Evolutionary conservation across 2,888 invertebrate species (phyloP).

Genomic region (Axea sp.): DNA sequence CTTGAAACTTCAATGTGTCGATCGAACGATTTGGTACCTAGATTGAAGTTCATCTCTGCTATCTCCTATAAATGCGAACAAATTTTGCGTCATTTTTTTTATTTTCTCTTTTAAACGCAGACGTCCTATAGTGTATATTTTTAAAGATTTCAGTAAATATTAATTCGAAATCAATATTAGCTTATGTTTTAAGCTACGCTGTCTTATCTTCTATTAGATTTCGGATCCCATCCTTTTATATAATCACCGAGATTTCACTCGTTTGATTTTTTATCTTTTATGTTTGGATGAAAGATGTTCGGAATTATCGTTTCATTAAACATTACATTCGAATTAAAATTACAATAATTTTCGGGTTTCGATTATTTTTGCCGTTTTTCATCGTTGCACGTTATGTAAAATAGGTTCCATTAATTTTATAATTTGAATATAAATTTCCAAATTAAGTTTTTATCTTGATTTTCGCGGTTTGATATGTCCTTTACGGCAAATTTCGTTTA

Average conservation of each 20-base stretch:
- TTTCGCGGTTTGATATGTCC: too few relatives aligned
- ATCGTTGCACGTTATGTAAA: neutral
- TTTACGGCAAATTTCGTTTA: too few relatives aligned
- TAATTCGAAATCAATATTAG: constrained; percentile 38
- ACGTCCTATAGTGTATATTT: constrained; percentile 19
- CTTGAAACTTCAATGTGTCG: neutral
- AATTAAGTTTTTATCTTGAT: too few relatives aligned
- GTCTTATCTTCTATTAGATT: constrained; percentile 12
- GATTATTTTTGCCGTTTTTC: constrained; percentile 7
- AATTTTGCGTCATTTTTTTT: constrained; percentile 12
- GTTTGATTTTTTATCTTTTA: neutral
- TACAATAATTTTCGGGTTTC: constrained; percentile 15
- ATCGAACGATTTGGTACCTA: constrained; percentile 14
- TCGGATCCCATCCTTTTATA: constrained; percentile 7
- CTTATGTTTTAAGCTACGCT: constrained; percentile 17
- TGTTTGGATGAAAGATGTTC: neutral
- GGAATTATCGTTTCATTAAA: constrained; percentile 18
- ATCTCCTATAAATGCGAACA: constrained; percentile 30
- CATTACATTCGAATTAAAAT: constrained; percentile 24
- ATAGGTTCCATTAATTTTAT: constrained; percentile 7
- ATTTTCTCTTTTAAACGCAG: constrained; percentile 16
- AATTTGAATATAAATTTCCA: too few relatives aligned
- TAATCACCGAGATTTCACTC: constrained; percentile 17
- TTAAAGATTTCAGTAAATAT: constrained; percentile 23
- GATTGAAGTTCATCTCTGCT: constrained; percentile 22